Conservation (phyloP, 23 tunicate genomes). For the Pegea sp. region DNA sequence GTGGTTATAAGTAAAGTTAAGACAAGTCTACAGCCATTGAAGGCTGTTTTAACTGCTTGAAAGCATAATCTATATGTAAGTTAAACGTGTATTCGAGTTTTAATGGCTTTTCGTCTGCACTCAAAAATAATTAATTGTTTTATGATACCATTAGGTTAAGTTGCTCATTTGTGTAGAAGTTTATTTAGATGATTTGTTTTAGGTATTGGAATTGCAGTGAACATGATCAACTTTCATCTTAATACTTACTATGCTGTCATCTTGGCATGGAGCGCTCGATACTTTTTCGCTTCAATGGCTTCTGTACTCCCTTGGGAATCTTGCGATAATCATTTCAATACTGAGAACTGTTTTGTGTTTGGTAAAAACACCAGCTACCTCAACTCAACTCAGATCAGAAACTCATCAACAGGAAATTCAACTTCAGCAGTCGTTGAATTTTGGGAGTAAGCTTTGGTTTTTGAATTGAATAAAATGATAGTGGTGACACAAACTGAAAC, state of each 20-base stretch:
- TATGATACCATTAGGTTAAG: no score
- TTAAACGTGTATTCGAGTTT: no score
- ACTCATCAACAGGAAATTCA: background rate
- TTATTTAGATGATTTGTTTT: background rate
- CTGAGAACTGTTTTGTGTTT: slow-evolving; percentile 44
- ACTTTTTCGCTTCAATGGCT: slow-evolving; percentile 78
- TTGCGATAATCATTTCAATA: slow-evolving; percentile 57
- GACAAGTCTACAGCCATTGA: no score
- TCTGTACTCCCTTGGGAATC: slow-evolving; percentile 57
- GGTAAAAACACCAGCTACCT: slow-evolving; percentile 6
- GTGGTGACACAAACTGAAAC: background rate
- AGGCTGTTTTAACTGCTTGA: no score
- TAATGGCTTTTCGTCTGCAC: no score
- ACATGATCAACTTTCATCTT: slow-evolving; percentile 69
- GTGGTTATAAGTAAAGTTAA: no score
- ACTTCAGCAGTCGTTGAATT: slow-evolving; percentile 21
- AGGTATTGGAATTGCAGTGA: slow-evolving; percentile 77
- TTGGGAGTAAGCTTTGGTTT: slow-evolving; percentile 24
- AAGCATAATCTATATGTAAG: no score
- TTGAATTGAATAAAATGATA: background rate
- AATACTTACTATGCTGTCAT: slow-evolving; percentile 83
- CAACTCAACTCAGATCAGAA: background rate
- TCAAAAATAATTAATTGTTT: no score
- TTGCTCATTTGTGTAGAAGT: no score
- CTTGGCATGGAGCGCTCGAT: slow-evolving; percentile 65